Base-by-base conservation (phyloP, 2,888 invertebrate species). In the Xylocampa areola region DNA sequence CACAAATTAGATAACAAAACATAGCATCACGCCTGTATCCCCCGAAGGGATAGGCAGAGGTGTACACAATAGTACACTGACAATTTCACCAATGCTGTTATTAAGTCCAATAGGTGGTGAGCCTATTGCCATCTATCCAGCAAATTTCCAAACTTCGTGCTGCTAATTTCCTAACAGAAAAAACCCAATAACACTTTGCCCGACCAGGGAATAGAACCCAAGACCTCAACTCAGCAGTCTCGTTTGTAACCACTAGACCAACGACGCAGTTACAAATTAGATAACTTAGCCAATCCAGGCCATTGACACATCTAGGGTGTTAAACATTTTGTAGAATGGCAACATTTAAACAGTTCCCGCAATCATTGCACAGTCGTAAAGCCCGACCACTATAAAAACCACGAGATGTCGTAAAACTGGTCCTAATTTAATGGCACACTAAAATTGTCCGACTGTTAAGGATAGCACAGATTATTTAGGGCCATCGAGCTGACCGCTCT, bases 351-450 rank as follows among this genome's bases (percentile, higher is more conserved):
- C 54, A 14, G 8, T 52, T 50, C 59, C 55, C 50, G 50, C 55
- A 61, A 60, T 60, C 43, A 51, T 52, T 33, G 53, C 43, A 14
- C 43, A 27, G 30, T 66, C 79, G 44, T 75, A 71, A 77, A 75
- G 53, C n/a, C 45, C 37, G 23, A 43, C 69, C 52, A 61, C 65
- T 55, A 76, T 73, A 75, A 75, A 76, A 75, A 70, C 55, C 59
- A 59, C 57, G 54, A 60, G 51, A 59, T 33, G 49, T 68, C 71
- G 64, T 79, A 73, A 75, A 76, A 30, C 48, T 19, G 43, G 35
- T 41, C 61, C 62, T 64, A 64, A 77, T 73, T 77, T 79, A 67
- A 70, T 58, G 50, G 39, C 48, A 33, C 21, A 67, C 53, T 69
- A 57, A 73, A 68, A 53, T 67, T 41, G 53, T 58, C 32, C 32